A percentile compares a stretch with the other conserved stretches of the same genome.
Conservation (phyloP, 2,113 vertebrate genomes). For the Actinemys pallida region DNA sequence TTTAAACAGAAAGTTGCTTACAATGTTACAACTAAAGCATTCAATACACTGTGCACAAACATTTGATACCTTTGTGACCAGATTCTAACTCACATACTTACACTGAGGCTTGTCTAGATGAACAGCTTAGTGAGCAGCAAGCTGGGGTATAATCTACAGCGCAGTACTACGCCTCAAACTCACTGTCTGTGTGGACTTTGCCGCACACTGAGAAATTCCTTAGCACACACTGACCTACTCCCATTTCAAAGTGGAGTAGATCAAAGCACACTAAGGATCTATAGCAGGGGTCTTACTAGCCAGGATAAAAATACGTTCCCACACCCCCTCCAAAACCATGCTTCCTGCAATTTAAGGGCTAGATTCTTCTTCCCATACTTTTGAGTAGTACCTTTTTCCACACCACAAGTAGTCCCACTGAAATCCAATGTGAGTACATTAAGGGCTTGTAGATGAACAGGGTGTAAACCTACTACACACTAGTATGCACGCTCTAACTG, state of each 20-base stretch:
- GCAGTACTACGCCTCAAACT: no score
- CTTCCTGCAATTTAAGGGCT: neutral
- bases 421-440: neutral
- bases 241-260: neutral
- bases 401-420: accelerated
- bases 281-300: neutral
- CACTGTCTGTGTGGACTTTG: neutral
- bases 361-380: neutral
- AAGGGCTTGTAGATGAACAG: neutral
- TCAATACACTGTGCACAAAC: neutral
- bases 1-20: neutral
- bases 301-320: neutral
- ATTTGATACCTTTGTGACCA: neutral
- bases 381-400: neutral
- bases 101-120: neutral
- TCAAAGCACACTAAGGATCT: neutral
- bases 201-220: no score
- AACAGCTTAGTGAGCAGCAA: neutral
- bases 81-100: neutral
- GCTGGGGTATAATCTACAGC: neutral
- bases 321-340: accelerated
- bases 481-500: neutral
- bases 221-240: no score
- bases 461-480: neutral
- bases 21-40: neutral